These are phyloP conservation scores for Lanistes nyassanus DNA, from an alignment of 1,140 invertebrate species.

Conservation along the genomic window DNA sequence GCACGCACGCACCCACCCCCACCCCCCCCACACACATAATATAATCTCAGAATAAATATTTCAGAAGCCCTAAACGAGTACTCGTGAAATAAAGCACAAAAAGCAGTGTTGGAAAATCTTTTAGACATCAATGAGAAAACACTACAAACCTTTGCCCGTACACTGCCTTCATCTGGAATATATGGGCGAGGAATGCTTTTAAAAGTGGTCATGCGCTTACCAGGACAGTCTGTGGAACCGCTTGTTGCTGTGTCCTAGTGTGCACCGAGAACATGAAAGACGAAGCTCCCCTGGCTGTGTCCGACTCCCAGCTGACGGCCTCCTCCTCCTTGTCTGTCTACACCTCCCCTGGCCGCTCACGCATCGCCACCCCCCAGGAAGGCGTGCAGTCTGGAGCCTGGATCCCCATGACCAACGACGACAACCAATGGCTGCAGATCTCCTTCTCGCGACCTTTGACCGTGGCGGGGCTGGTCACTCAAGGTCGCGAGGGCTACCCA, in stretches of 20 bases:
- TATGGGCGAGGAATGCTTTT: too few relatives aligned
- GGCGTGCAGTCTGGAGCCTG: slow-evolving; percentile 16
- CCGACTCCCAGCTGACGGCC: slow-evolving; percentile 2
- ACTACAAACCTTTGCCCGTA: too few relatives aligned
- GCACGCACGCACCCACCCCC: slow-evolving; percentile 1
- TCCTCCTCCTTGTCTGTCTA: slow-evolving; percentile 26
- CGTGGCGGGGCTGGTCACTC: slow-evolving; percentile 14
- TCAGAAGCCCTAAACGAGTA: too few relatives aligned
- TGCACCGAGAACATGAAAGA: slow-evolving; percentile 17
- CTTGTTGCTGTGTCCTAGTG: not conserved
- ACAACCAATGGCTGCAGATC: slow-evolving; percentile 24
- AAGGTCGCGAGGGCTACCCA: slow-evolving; percentile 7
- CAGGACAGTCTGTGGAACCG: not conserved
- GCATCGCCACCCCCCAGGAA: not conserved
- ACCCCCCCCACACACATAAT: too few relatives aligned
- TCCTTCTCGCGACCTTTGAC: slow-evolving; percentile 9
- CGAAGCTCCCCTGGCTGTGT: not conserved
- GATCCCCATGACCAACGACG: slow-evolving; percentile 12
- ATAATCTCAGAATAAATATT: too few relatives aligned
- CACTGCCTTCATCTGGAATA: too few relatives aligned
- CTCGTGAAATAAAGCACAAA: too few relatives aligned
- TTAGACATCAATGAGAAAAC: too few relatives aligned
- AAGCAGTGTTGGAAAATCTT: too few relatives aligned
- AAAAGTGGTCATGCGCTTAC: not conserved
- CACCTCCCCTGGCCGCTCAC: slow-evolving; percentile 9